Evolutionary conservation across 2,888 invertebrate genomes (phyloP).

Genomic region (Archips crataeganus): DNA sequence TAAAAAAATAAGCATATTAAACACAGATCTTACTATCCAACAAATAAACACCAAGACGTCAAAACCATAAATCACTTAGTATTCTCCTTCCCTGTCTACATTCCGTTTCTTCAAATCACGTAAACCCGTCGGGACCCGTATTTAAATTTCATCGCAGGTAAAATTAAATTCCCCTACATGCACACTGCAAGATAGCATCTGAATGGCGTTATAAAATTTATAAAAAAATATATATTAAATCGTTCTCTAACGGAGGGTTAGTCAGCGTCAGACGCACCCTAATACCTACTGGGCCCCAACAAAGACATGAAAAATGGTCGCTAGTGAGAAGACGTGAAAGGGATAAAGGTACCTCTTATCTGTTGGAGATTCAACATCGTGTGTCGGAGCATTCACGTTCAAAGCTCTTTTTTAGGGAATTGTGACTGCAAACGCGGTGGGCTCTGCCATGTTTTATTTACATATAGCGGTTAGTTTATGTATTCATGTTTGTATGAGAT

Average conservation of each 20-base stretch:
- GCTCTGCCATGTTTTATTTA: conserved; percentile 28
- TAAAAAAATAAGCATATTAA: neutral
- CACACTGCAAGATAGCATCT: conserved; percentile 29
- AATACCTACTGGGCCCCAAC: conserved; percentile 74
- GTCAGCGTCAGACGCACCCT: conserved; percentile 64
- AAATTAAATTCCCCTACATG: conserved; percentile 30
- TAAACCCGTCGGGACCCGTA: conserved; percentile 23
- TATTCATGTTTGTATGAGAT: conserved; percentile 8
- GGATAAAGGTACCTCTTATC: conserved; percentile 80
- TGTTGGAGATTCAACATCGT: conserved; percentile 69
- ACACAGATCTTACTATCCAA: neutral
- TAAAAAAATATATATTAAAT: conserved; percentile 62
- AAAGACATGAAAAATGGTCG: conserved; percentile 83
- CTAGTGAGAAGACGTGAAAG: conserved; percentile 72
- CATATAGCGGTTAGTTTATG: conserved; percentile 26
- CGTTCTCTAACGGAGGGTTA: conserved; percentile 60
- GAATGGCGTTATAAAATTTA: conserved; percentile 52
- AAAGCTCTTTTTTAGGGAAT: conserved; percentile 54
- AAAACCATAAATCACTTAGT: conserved; percentile 6
- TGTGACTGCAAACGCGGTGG: conserved; percentile 35
- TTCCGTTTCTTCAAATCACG: conserved; percentile 14
- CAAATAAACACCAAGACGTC: neutral
- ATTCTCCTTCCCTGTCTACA: conserved; percentile 1
- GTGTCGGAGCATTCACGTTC: conserved; percentile 60
- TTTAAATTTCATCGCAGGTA: conserved; percentile 28